Percentiles rank a stretch among this genome's conserved stretches.
Evolutionary conservation across 2,797 vertebrate genomes (phyloP).

Genomic region (Cephalopachus bancanus): DNA sequence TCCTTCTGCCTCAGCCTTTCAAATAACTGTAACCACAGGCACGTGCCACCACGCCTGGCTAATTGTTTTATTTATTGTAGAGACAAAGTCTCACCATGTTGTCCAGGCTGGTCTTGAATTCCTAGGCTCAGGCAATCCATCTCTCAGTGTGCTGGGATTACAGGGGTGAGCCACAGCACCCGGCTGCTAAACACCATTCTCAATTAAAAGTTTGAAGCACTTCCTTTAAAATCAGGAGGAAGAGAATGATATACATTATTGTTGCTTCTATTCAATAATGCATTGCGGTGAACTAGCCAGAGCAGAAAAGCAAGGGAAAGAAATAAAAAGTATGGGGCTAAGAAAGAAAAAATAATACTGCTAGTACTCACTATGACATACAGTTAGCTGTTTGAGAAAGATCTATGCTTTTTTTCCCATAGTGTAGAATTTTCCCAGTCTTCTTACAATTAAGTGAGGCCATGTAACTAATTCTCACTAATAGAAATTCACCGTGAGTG

Average conservation of each 20-base stretch:
- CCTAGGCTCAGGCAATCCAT: no score
- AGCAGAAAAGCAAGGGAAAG: not conserved
- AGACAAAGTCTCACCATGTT: no score
- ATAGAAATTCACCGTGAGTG: not conserved
- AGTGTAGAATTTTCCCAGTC: not conserved
- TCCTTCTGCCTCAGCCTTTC: no score
- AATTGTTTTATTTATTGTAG: no score
- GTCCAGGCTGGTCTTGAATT: no score
- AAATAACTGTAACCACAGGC: no score
- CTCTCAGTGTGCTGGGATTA: no score
- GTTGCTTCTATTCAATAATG: not conserved
- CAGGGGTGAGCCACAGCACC: no score
- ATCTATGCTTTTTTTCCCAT: not conserved
- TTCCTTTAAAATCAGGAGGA: constrained; percentile 38
- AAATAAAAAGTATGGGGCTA: not conserved
- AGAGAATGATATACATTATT: not conserved
- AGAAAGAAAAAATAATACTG: not conserved
- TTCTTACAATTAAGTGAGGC: not conserved
- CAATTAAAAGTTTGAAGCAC: not conserved
- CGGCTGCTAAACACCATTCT: not conserved
- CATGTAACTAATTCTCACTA: not conserved
- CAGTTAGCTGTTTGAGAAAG: not conserved
- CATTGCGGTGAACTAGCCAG: not conserved
- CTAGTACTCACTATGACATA: not conserved
- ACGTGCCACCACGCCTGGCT: no score